These are phyloP conservation scores for Psittacus erithacus DNA, from an alignment of 2,113 vertebrate genomes.

Conservation along the genomic window DNA sequence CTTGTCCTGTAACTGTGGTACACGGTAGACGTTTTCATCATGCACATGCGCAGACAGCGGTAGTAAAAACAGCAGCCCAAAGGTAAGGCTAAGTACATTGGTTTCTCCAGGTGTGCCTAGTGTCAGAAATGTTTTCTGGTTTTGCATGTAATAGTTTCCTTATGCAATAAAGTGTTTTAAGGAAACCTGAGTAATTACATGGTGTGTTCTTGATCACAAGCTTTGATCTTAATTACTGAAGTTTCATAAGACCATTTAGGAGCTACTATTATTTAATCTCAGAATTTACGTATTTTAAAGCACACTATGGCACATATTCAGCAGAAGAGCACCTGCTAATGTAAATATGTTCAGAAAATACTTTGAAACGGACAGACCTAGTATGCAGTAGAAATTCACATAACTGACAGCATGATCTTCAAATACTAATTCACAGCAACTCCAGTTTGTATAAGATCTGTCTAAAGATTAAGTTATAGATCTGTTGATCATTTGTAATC, in stretches of 20 bases:
- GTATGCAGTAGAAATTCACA: neutral
- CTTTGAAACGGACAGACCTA: neutral
- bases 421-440: neutral
- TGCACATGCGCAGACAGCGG: conserved; percentile 76
- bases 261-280: neutral
- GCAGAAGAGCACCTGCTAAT: neutral
- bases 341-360: neutral
- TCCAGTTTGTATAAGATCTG: neutral
- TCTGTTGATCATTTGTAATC: neutral
- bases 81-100: conserved; percentile 77
- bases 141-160: neutral
- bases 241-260: neutral
- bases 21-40: conserved; percentile 91
- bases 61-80: conserved; percentile 85
- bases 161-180: neutral
- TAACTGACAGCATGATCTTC: neutral
- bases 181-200: neutral
- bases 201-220: neutral
- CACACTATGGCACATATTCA: neutral
- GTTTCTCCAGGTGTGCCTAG: neutral
- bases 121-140: neutral
- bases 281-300: neutral
- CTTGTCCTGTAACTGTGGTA: conserved; percentile 82
- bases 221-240: neutral
- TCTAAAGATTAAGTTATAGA: neutral